Evolutionary conservation across 2,797 vertebrate genomes (phyloP), one percentile per base, ranked within the genome.

Genomic region (Sciurus vulgaris): DNA sequence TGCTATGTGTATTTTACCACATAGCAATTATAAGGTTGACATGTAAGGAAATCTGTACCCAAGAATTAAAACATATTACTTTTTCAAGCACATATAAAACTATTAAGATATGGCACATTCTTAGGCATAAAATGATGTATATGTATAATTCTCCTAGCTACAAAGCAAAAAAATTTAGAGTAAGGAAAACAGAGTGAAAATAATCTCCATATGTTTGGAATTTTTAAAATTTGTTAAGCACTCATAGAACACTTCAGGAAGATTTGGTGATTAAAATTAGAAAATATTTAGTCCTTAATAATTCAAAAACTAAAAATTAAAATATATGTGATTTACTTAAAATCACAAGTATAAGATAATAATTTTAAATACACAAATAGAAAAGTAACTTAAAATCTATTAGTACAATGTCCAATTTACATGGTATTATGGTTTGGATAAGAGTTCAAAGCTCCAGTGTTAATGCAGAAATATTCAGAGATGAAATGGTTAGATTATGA

Each of bases 61-160:
- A 83, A 83, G 5, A 86, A 83, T 83, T 83, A 56, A 67, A 72
- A 83, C 35, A 33, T 6, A n/a, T 65, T 86, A 79, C 54, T 54
- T 44, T 91, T 92, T 94, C 8, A 65, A 89, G 59, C 59, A 76
- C 24, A 41, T 76, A 54, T 61, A 35, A 79, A 92, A 84, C 24
- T 51, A 41, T 81, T 82, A 89, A 94, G 47, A 91, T 81, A 84
- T 41, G 38, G 38, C 49, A 82, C 17, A 92, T n/a, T 26, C 26
- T 61, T 85, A 84, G 69, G 22, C 7, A 63, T 85, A 89, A 67
- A 83, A 85, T 92, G 11, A 94, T 30, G 10, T 0, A 33, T n/a
- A 44, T 3, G 65, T 26, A 77, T 72, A 11, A 51, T 67, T 2
- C n/a, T 78, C 83, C 10, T 77, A 22, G 6, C 10, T 63, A 28